A percentile compares a stretch with the other conserved stretches of the same genome.
phyloP scores from a whole-genome alignment of 1,140 invertebrate species.

The Ceratina australensis region DNA sequence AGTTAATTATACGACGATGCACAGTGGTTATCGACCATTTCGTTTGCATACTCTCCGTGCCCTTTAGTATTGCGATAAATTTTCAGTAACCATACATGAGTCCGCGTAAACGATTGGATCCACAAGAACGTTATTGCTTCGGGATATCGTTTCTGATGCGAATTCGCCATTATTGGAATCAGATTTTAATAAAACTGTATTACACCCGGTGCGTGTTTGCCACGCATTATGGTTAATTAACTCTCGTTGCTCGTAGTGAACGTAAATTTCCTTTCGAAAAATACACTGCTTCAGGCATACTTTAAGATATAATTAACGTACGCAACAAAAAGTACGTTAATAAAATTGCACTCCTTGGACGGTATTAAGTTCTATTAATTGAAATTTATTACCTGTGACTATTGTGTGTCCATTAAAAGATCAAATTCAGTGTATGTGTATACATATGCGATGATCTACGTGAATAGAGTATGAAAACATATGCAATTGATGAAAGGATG shows the following conservation, averaged over 20 bases:
- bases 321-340: background rate
- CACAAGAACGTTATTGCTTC: background rate
- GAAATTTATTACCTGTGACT: background rate
- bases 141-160: background rate
- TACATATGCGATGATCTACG: too few relatives aligned
- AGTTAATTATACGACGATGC: slow-evolving; percentile 38
- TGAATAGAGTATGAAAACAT: too few relatives aligned
- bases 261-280: background rate
- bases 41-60: slow-evolving; percentile 47
- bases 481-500: background rate
- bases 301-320: background rate
- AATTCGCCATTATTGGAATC: slow-evolving; percentile 12
- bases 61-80: slow-evolving; percentile 51
- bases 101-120: background rate
- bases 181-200: slow-evolving; percentile 15
- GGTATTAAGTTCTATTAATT: background rate
- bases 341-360: background rate
- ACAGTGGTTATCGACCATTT: slow-evolving; percentile 43
- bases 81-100: slow-evolving; percentile 8
- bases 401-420: too few relatives aligned
- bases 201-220: background rate
- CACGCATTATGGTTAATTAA: background rate
- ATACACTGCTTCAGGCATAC: background rate
- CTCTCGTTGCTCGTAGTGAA: background rate
- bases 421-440: too few relatives aligned